Base-by-base conservation (phyloP, 2,113 vertebrate species). In the Aix galericulata region DNA sequence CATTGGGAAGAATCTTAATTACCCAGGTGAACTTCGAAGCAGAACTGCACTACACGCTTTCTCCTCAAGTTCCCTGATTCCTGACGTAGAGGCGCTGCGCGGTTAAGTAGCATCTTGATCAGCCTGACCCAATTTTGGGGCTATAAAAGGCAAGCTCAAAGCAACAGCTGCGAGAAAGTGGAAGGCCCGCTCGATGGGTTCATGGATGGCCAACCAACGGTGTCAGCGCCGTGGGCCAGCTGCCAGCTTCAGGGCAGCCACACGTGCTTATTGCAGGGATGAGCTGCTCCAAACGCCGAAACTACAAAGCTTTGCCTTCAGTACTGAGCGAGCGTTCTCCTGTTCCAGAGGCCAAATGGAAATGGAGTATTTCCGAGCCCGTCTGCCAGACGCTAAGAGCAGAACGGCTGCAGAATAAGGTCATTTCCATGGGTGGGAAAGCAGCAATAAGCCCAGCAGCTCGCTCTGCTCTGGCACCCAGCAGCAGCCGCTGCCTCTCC, bases 11-110 rank as follows among this genome's bases (percentile, higher is more conserved):
- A 69, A 69, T 66, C 77, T 81, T 62, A 86, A 86, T 92, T 85
- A 82, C 23, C 36, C 71, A 89, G 81, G 80, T 96, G 74, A 96
- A 85, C 44, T 77, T 87, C 50, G 62, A 88, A 92, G 83, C 62
- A 88, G 40, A 92, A 78, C 11, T 12, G 15, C 8, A 56, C 26
- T 84, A 52, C 0, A 0, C 21, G 34, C 81, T 71, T 91, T 89
- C 62, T 87, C 76, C 58, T 59, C 66, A 38, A 63, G 32, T 42
- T 67, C 12, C 31, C 55, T 52, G 64, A 27, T 3, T 74, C 48
- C 77, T 50, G 11, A 64, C 27, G 26, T 1, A 31, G 27, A 13
- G 8, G 53, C n/a, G 32, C 27, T 3, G 21, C 22, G 36, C 23
- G 18, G n/a, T 58, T 14, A 44, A 69, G 22, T 7, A 66, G 42